Base-by-base conservation (phyloP, 2,888 invertebrate genomes). In the Clunio marinus region DNA sequence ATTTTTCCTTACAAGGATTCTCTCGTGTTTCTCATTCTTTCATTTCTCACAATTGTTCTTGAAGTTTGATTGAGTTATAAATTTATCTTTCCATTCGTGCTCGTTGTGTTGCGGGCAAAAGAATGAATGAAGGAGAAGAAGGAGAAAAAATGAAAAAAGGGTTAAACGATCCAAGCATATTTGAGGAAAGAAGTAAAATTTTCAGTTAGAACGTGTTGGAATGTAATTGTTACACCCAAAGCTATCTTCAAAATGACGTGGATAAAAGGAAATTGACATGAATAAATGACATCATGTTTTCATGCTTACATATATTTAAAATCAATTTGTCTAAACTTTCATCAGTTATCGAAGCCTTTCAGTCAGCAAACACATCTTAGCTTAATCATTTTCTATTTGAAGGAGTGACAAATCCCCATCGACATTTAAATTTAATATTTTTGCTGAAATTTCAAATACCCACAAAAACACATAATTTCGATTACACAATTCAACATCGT, bases 41-140 rank as follows among this genome's bases (percentile, higher is more conserved):
- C n/a, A 13, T 41, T 51, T 8, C 20, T 10, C 51, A 17, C 17
- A 51, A 17, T 15, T 41, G 10, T 41, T 41, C 41, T 5, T 41
- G 62, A 46, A 37, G 45, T 63, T 63, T 63, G 63, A 63, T 63
- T 63, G 63, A 63, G 63, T 63, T 63, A 63, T 63, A 63, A 63
- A 63, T 63, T 63, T 45, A 17, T 51, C 17, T 8, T 20, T 20
- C 17, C 17, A 4, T 22, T 20, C 45, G 5, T 4, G 32, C 32
- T 10, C 32, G 32, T 10, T 32, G 32, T 41, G 62, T 22, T 62
- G 28, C 59, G 28, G 27, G 59, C 59, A 20, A 32, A n/a, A n/a
- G n/a, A n/a, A n/a, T n/a, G n/a, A n/a, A n/a, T n/a, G 32, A 59
- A 32, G 10, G 59, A 59, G 10, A 59, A 57, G 55, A 57, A 57